Base-by-base conservation (phyloP, 2,888 invertebrate genomes). In the Troglohyphantes excavatus region DNA sequence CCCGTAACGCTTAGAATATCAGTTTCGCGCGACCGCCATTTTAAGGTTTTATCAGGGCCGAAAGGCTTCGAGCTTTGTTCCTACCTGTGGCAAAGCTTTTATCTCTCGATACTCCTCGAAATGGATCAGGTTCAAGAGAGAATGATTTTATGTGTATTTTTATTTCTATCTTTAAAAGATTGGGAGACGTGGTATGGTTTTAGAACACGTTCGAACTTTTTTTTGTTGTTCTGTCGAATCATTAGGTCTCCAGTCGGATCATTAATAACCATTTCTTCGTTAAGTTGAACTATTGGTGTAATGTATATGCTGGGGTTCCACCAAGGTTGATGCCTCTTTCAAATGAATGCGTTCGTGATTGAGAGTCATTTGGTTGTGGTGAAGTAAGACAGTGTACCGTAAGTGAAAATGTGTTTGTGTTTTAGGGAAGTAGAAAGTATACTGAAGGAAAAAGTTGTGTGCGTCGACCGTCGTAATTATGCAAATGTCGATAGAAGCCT, bases 61-160 rank as follows among this genome's bases (percentile, higher is more conserved):
- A 26, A n/a, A 19, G 83, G 83, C 43, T 2, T 11, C 19, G 27
- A 27, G 26, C 13, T 13, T 72, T 26, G 63, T 39, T 65, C 65
- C 43, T 78, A 19, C 65, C 43, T 53, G 33, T 23, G 23, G 59
- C 27, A 21, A 61, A 29, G 53, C 17, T 67, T 67, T 67, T 59
- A 29, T 61, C n/a, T n/a, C 17, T 27, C 11, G 21, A 13, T 73
- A 46, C 27, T 23, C 19, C 19, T 13, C 43, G 65, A 84, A 75
- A 65, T 84, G 73, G 83, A 84, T 75, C 83, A 73, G 73, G n/a
- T n/a, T n/a, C n/a, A n/a, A n/a, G n/a, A n/a, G 83, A 75, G 43
- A 72, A 46, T 65, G 21, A 33, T 68, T 53, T 61, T 26, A 72
- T 23, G 43, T 23, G 59, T 7, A 17, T 21, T 39, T 65, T 33